Conservation (phyloP, 2,797 vertebrate genomes). For the Leptatherina wallacei region DNA sequence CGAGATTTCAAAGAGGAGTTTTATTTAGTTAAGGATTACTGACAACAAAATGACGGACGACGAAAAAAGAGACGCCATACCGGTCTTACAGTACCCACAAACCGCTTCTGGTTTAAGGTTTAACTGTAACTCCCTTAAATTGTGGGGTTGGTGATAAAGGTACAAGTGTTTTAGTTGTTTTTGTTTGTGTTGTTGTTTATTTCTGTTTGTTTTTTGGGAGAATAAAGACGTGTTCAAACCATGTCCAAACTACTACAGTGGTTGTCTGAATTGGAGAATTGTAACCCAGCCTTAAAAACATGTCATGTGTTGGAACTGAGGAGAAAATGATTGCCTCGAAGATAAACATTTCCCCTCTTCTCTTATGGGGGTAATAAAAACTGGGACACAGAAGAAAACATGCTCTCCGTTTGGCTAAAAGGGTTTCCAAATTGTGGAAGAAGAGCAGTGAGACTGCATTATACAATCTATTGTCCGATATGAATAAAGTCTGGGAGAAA, state of each 20-base stretch:
- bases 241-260: not conserved
- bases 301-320: not conserved
- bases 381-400: not conserved
- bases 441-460: not conserved
- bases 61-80: not conserved
- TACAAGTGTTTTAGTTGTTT: not conserved
- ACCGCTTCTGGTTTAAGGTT: not conserved
- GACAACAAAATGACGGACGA: not conserved
- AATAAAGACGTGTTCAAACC: not conserved
- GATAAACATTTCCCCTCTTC: not conserved
- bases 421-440: not conserved
- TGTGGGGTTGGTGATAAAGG: not conserved
- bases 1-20: not conserved
- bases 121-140: not conserved
- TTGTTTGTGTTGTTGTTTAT: not conserved
- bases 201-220: not conserved
- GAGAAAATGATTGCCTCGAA: not conserved
- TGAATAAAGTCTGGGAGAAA: not conserved
- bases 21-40: not conserved
- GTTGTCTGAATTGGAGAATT: not conserved
- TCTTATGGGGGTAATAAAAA: not conserved
- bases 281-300: not conserved
- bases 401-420: not conserved
- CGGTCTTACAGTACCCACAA: not conserved
- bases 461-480: not conserved